Evolutionary conservation across 2,797 vertebrate genomes (phyloP).

Genomic region (Artibeus lituratus): DNA sequence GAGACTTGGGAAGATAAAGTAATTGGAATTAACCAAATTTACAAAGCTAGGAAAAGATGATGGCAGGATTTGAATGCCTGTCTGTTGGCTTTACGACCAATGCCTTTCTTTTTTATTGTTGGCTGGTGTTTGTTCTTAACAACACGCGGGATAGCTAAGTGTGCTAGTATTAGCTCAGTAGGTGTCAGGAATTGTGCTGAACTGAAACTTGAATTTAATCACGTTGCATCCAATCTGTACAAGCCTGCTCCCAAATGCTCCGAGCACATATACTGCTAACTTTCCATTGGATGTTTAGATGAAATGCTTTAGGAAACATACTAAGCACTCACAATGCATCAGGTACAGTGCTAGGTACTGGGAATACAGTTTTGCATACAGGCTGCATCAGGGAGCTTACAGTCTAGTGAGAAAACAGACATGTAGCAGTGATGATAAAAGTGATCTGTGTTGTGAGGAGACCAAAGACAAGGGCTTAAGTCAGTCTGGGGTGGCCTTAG

Average conservation of each 20-base stretch:
- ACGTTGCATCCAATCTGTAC: not conserved
- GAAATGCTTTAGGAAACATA: not conserved
- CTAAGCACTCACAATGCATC: not conserved
- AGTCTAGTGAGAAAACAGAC: not conserved
- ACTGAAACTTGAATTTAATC: conserved; percentile 18
- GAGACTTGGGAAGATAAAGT: not conserved
- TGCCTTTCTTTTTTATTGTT: not conserved
- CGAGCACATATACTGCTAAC: not conserved
- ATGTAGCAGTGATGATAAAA: not conserved
- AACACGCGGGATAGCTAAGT: not conserved
- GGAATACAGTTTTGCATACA: not conserved
- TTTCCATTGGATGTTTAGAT: not conserved
- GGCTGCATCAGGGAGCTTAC: not conserved
- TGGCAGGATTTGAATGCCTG: not conserved
- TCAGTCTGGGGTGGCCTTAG: not conserved
- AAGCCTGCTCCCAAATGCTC: not conserved
- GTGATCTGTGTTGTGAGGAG: not conserved
- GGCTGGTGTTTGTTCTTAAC: not conserved
- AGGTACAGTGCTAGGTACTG: not conserved
- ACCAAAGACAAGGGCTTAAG: not conserved
- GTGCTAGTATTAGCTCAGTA: not conserved
- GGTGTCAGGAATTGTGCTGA: not conserved
- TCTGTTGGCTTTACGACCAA: not conserved
- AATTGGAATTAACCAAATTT: conserved; percentile 42
- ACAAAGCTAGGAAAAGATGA: not conserved